Percentiles rank a stretch among this genome's conserved stretches.
phyloP scores from a whole-genome alignment of 2,888 invertebrate species.

The Horisme vitalbata region DNA sequence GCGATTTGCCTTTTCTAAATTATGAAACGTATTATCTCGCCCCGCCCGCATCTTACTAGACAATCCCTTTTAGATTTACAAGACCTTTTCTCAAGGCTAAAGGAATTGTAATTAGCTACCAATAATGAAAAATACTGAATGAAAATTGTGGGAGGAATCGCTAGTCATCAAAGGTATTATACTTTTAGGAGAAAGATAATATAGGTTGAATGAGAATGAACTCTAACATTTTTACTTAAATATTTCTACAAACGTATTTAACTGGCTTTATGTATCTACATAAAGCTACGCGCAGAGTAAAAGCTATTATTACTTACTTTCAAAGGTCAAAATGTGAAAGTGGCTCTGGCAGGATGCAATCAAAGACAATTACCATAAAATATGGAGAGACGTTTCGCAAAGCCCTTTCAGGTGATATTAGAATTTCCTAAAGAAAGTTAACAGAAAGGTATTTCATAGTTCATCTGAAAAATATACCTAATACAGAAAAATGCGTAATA shows the following conservation, averaged over 20 bases:
- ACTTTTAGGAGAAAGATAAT: background rate
- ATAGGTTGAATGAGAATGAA: background rate
- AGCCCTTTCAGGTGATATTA: constrained; percentile 12
- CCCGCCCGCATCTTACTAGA: constrained; percentile 5
- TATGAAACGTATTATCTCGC: background rate
- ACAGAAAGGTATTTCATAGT: constrained; percentile 5
- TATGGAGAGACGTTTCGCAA: constrained; percentile 28
- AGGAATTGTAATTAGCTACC: background rate
- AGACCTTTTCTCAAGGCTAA: constrained; percentile 6
- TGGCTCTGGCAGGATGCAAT: constrained; percentile 22
- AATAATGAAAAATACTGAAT: background rate
- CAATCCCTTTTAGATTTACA: constrained; percentile 2
- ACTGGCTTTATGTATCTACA: background rate
- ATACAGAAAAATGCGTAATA: too few species aligned
- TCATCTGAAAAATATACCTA: background rate
- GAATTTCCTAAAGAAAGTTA: constrained; percentile 7
- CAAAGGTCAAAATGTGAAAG: constrained; percentile 34
- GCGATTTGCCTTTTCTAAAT: constrained; percentile 3
- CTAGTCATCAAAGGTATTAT: constrained; percentile 5
- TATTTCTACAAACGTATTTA: too few species aligned
- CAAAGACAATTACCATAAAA: constrained; percentile 36
- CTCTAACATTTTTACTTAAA: too few species aligned
- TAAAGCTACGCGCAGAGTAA: background rate
- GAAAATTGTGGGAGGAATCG: background rate
- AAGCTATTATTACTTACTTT: constrained; percentile 7